A percentile compares a stretch with the other conserved stretches of the same genome.
These are phyloP conservation scores for Pygocentrus nattereri DNA, from an alignment of 2,797 vertebrate genomes.

Conservation along the genomic window DNA sequence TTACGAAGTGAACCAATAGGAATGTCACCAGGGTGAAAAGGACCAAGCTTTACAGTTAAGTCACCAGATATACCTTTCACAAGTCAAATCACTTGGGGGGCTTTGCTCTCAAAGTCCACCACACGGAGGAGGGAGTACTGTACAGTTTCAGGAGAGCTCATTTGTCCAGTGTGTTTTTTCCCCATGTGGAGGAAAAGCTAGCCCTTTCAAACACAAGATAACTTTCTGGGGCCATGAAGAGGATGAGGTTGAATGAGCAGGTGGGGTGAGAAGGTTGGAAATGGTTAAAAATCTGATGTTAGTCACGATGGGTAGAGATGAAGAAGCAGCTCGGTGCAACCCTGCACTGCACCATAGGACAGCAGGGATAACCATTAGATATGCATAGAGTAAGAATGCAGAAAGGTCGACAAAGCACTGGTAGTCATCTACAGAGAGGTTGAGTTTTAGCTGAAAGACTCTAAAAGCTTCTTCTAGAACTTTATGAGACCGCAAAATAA, in stretches of 20 bases:
- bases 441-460: conserved; percentile 16
- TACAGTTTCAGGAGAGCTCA: conserved; percentile 35
- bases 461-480: conserved; percentile 45
- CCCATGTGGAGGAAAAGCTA: conserved; percentile 64
- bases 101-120: conserved; percentile 44
- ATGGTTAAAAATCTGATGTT: conserved; percentile 50
- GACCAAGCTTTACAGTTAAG: conserved; percentile 36
- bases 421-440: conserved; percentile 53
- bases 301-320: conserved; percentile 46
- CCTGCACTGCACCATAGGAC: conserved; percentile 54
- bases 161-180: conserved; percentile 51
- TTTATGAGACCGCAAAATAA: conserved; percentile 7
- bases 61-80: conserved; percentile 28
- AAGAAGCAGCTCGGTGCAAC: conserved; percentile 55
- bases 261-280: conserved; percentile 46
- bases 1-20: conserved; percentile 27
- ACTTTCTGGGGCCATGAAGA: conserved; percentile 42
- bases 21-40: conserved; percentile 34
- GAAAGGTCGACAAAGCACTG: conserved; percentile 34
- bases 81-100: conserved; percentile 20
- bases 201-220: conserved; percentile 76
- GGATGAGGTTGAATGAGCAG: conserved; percentile 60
- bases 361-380: conserved; percentile 54
- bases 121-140: conserved; percentile 43
- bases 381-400: conserved; percentile 63